Evolutionary conservation across 2,797 vertebrate species (phyloP).

Genomic region (Chromis chromis): DNA sequence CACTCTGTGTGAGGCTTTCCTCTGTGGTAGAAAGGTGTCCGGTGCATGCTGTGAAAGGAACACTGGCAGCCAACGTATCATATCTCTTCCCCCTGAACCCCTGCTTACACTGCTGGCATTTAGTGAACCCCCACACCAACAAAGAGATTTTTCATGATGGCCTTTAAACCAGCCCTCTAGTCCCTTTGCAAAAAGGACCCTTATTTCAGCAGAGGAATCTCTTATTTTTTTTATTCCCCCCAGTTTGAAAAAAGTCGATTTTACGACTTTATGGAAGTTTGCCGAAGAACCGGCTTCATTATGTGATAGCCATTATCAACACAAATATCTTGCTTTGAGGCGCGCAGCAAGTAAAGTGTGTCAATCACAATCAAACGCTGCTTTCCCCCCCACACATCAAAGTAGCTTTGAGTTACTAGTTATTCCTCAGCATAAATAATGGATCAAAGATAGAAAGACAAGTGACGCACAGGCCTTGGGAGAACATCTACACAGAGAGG

Average conservation of each 20-base stretch:
- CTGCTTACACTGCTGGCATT: conserved; percentile 76
- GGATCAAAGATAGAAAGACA: conserved; percentile 72
- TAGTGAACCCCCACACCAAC: conserved; percentile 59
- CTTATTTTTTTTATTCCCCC: conserved; percentile 13
- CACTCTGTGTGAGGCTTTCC: conserved; percentile 56
- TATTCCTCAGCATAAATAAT: conserved; percentile 75
- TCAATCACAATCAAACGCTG: conserved; percentile 65
- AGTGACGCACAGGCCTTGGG: conserved; percentile 43
- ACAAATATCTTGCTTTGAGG: conserved; percentile 66
- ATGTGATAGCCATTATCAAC: conserved; percentile 32
- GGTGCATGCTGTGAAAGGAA: conserved; percentile 61
- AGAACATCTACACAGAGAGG: conserved; percentile 51
- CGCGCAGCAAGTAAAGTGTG: conserved; percentile 60
- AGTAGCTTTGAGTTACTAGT: conserved; percentile 63
- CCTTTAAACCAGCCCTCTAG: conserved; percentile 57
- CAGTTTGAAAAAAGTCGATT: conserved; percentile 1
- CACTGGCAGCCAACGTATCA: conserved; percentile 63
- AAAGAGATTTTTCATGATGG: conserved; percentile 59
- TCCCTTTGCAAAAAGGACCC: conserved; percentile 19
- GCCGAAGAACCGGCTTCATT: conserved; percentile 43
- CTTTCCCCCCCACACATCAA: conserved; percentile 70
- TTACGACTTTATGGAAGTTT: conserved; percentile 16
- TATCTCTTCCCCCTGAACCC: conserved; percentile 68
- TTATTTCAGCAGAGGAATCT: conserved; percentile 13
- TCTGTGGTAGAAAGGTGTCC: conserved; percentile 60